Evolutionary conservation across 2,888 invertebrate species (phyloP).

Genomic region (Caenorhabditis macrosperma): DNA sequence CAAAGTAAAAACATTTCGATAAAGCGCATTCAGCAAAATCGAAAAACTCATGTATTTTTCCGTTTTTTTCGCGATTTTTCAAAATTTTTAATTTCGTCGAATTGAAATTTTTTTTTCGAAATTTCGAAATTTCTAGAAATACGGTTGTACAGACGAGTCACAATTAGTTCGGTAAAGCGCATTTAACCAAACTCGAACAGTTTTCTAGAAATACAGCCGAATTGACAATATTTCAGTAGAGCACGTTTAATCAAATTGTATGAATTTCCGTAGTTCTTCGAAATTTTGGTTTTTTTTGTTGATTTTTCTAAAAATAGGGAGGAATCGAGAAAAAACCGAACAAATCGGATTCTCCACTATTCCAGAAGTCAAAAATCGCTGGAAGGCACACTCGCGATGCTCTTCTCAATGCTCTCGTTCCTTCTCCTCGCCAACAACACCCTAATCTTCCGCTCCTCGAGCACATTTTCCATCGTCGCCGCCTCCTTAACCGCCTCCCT

Average conservation of each 20-base stretch:
- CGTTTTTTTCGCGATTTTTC: not conserved
- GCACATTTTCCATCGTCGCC: conserved; percentile 36
- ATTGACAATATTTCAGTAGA: too few species aligned
- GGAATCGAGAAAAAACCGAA: too few species aligned
- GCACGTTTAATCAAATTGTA: too few species aligned
- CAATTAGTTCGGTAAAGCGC: too few species aligned
- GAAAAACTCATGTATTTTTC: too few species aligned
- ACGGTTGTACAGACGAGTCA: too few species aligned
- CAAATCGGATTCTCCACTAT: conserved; percentile 4
- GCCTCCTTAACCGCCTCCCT: conserved; percentile 65
- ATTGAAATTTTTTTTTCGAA: conserved; percentile 8
- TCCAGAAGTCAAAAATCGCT: conserved; percentile 62
- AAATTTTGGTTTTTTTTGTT: not conserved
- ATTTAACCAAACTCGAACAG: too few species aligned
- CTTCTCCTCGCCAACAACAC: conserved; percentile 36
- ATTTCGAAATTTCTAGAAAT: conserved; percentile 11
- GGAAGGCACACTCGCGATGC: conserved; percentile 65
- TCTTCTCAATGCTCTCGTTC: conserved; percentile 49
- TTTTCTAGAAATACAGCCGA: too few species aligned
- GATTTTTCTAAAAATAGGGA: not conserved
- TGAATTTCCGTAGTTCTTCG: too few species aligned
- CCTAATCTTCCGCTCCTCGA: conserved; percentile 21
- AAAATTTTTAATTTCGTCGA: not conserved
- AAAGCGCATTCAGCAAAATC: too few species aligned
- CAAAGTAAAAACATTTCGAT: too few species aligned